Evolutionary conservation across 2,888 invertebrate genomes (phyloP).

Genomic region (Gymnosoma rotundatum): DNA sequence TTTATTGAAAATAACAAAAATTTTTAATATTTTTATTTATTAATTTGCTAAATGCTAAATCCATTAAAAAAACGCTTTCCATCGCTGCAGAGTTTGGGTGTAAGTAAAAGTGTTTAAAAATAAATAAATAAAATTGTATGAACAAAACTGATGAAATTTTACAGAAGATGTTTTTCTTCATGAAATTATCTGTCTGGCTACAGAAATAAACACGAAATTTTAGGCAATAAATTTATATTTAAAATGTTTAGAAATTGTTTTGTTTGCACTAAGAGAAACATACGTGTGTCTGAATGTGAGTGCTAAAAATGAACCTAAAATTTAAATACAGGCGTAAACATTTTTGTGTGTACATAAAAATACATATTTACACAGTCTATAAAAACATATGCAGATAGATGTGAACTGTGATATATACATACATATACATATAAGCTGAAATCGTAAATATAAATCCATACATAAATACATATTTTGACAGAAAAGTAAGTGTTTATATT

Average conservation of each 20-base stretch:
- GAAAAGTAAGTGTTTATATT: too few species aligned
- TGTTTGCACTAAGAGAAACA: too few species aligned
- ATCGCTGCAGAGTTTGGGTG: constrained; percentile 83
- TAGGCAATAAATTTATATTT: constrained; percentile 34
- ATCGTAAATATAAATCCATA: too few species aligned
- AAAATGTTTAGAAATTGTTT: constrained; percentile 29
- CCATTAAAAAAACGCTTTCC: constrained; percentile 83
- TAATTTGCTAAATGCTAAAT: constrained; percentile 76
- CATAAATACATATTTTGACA: too few species aligned
- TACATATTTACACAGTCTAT: too few species aligned
- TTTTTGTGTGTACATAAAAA: not conserved
- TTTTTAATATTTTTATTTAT: not conserved
- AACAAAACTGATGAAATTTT: too few species aligned
- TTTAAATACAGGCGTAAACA: not conserved
- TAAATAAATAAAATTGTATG: not conserved
- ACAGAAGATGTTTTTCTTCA: too few species aligned
- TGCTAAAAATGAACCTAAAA: too few species aligned
- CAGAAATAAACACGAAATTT: constrained; percentile 34
- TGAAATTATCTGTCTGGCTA: constrained; percentile 14
- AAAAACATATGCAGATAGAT: not conserved
- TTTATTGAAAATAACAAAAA: constrained; percentile 13
- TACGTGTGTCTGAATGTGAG: too few species aligned
- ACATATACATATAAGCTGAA: too few species aligned
- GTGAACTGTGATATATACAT: constrained; percentile 1
- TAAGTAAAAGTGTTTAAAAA: constrained; percentile 78